Percentiles rank a stretch among this genome's conserved stretches.
These are phyloP conservation scores for Periophthalmus modestus DNA, from an alignment of 2,113 vertebrate genomes.

Conservation along the genomic window DNA sequence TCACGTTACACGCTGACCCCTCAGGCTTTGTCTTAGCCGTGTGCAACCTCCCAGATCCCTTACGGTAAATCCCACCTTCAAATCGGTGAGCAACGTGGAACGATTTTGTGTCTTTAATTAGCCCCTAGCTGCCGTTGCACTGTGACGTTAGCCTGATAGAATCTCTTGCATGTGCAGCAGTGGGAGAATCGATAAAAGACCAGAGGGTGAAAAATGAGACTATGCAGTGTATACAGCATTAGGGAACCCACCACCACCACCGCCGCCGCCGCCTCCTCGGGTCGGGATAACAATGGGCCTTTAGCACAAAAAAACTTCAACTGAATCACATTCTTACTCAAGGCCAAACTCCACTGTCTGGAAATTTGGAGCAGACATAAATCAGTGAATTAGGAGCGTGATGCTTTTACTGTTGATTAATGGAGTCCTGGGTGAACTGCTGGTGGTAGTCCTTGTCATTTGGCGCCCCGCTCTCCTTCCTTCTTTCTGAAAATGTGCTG, in stretches of 20 bases:
- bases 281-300: conserved; percentile 19
- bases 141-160: conserved; percentile 29
- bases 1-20: conserved; percentile 7
- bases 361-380: conserved; percentile 22
- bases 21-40: background rate
- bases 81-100: background rate
- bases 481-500: background rate
- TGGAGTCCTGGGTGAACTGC: conserved; percentile 39
- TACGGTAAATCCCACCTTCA: conserved; percentile 1
- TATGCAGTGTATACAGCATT: conserved; percentile 35
- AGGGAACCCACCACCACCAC: conserved; percentile 21
- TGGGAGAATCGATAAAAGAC: conserved; percentile 50
- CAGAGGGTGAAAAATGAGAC: conserved; percentile 51
- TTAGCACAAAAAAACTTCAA: conserved; percentile 22
- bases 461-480: conserved; percentile 17
- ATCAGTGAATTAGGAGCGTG: conserved; percentile 35
- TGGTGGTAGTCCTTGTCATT: conserved; percentile 38
- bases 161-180: conserved; percentile 38
- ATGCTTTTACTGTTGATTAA: conserved; percentile 56
- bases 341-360: conserved; percentile 22
- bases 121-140: conserved; percentile 17
- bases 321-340: conserved; percentile 2
- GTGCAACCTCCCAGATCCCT: background rate
- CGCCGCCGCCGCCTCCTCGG: conserved; percentile 24
- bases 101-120: conserved; percentile 43